Base-by-base conservation (phyloP, 2,888 invertebrate species). In the Pristionchus arcanus region DNA sequence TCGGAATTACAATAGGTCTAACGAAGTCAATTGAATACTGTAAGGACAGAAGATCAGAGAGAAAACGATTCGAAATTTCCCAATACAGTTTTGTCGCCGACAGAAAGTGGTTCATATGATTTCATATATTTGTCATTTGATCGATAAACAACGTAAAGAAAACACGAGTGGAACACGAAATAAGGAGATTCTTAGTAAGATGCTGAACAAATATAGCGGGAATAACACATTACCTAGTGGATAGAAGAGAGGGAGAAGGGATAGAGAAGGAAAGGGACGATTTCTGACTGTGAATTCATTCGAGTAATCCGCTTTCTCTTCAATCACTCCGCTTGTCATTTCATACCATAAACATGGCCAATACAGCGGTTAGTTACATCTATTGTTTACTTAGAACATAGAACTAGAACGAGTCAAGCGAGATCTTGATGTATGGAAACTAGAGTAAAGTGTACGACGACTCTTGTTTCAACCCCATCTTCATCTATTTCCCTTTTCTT, bases 51-150 rank as follows among this genome's bases (percentile, higher is more conserved):
- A 53, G 77, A 83, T 42, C 74, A 21, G 83, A 53, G 28, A 49
- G 49, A 53, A 19, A n/a, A 53, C 53, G 83, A 25, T 25, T 83
- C 13, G 83, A 83, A 16, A 49, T 83, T 21, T 83, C 49, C n/a
- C 83, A 83, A 83, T 83, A 83, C 83, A 83, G 83, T 83, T 53
- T 83, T 53, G 83, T 83, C 53, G 49, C 83, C 53, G 83, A 83
- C n/a, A 83, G n/a, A 37, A 83, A 83, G 53, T 53, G 53, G 49
- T 83, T 83, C 53, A 83, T 83, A 42, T 83, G n/a, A 83, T 19
- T 34, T 83, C 53, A 9, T 53, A 9, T 53, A 19, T 83, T 42
- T 28, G 31, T 84, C 31, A 25, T 16, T n/a, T 53, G 15, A 55
- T 84, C 84, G 84, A 49, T 84, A 55, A 74, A 74, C 16, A 37